phyloP scores from a whole-genome alignment of 2,113 vertebrate genomes.

The Sarotherodon lohbergeri region DNA sequence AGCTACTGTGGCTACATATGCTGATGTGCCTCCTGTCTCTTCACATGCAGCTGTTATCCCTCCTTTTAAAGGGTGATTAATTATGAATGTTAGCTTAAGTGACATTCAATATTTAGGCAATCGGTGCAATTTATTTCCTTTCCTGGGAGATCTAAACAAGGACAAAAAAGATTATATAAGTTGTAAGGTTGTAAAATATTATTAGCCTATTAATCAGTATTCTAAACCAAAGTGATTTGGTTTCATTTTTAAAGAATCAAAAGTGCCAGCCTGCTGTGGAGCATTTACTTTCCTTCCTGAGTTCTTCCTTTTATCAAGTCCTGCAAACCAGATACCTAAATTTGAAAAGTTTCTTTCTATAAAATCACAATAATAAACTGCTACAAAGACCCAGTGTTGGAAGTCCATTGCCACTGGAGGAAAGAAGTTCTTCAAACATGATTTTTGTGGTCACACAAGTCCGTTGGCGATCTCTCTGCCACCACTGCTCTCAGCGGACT shows the following conservation, averaged over 20 bases:
- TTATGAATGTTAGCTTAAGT: background rate
- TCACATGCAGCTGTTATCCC: background rate
- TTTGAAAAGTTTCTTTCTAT: background rate
- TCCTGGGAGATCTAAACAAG: background rate
- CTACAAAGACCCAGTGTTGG: conserved; percentile 31
- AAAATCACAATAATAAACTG: conserved; percentile 35
- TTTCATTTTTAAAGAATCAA: background rate
- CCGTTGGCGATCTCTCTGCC: conserved; percentile 37
- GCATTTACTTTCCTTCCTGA: background rate
- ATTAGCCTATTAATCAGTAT: background rate
- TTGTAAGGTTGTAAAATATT: background rate
- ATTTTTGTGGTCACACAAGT: conserved; percentile 34
- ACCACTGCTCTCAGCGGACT: conserved; percentile 55
- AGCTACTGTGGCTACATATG: background rate
- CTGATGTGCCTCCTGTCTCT: background rate
- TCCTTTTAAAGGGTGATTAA: conserved; percentile 29
- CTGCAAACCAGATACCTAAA: background rate
- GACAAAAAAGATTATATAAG: background rate
- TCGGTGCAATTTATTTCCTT: background rate
- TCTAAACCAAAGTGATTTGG: background rate
- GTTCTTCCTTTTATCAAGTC: background rate
- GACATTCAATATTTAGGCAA: background rate
- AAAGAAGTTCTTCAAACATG: background rate
- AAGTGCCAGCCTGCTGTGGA: background rate
- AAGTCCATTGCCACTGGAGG: background rate